Evolutionary conservation across 2,113 vertebrate species (phyloP), one percentile per base, ranked within the genome.

Genomic region (Lagopus muta): DNA sequence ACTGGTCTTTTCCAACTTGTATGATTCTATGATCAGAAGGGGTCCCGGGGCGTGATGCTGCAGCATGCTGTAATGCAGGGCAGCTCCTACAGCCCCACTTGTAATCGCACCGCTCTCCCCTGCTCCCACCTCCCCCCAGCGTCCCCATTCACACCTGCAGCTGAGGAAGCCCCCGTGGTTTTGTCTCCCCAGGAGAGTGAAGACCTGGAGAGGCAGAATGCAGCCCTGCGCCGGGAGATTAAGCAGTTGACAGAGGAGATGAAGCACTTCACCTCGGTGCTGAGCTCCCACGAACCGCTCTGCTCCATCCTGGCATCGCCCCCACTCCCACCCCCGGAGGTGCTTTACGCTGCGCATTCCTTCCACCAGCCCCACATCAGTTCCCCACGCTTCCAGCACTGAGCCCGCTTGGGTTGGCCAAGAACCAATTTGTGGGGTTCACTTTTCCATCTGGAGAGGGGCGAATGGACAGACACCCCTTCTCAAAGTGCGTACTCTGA

Each of bases 191-290:
- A 99, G 99, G 99, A 99, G 94, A 99, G 99, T 1, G 99, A 99
- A 93, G 98, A 98, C 96, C 95, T 99, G 95, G 99, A 99, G 97
- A 99, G 98, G 82, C 98, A 99, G 87, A 99, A 99, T 1, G 98
- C 98, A 0, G 98, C 98, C 19, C 97, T 99, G 87, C 98, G 98
- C 92, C 98, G 99, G 90, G 99, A 99, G 95, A 99, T 99, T 96
- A 99, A 99, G 96, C 98, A 98, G 93, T 97, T 99, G 95, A 98
- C 98, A 0, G 99, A 99, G 84, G 99, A 99, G 95, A 97, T 99
- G 96, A 99, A 99, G 93, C 98, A 99, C 67, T 99, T 99, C 52
- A 97, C 98, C 0, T 98, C 98, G 0, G 96, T 99, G 95, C 98
- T 99, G 97, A 99, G 94, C 96, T 99, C 97, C 95, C 99, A 99